Evolutionary conservation across 2,888 invertebrate species (phyloP).

Genomic region (Cephonodes hylas): DNA sequence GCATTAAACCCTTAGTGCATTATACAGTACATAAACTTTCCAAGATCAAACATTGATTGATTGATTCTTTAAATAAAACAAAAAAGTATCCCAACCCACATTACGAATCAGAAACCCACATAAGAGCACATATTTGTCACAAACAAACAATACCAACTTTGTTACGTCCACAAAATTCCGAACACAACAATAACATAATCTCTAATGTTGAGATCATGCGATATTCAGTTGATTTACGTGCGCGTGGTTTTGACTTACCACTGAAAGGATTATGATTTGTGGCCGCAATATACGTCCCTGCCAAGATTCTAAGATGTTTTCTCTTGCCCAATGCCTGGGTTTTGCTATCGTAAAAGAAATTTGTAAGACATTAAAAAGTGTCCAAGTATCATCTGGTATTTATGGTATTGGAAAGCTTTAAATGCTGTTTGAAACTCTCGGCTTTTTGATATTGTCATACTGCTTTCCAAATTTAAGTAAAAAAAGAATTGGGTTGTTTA

Average conservation of each 20-base stretch:
- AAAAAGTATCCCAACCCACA: not conserved
- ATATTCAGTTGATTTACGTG: conserved; percentile 4
- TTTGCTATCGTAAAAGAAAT: not conserved
- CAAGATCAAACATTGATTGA: too few relatives aligned
- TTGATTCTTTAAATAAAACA: not conserved
- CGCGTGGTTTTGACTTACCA: conserved; percentile 5
- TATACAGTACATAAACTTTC: too few relatives aligned
- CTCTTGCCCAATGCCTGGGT: not conserved
- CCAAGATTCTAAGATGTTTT: conserved; percentile 7
- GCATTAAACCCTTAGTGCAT: too few relatives aligned
- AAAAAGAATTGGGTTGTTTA: too few relatives aligned
- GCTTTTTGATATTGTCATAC: too few relatives aligned
- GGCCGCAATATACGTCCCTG: conserved; percentile 2
- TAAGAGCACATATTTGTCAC: not conserved
- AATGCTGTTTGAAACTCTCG: too few relatives aligned
- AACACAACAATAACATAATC: conserved; percentile 5
- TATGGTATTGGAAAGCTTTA: not conserved
- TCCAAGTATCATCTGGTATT: not conserved
- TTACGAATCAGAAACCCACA: too few relatives aligned
- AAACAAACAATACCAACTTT: not conserved
- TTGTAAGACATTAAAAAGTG: not conserved
- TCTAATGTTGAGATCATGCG: conserved; percentile 3
- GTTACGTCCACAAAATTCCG: not conserved
- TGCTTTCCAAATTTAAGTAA: too few relatives aligned
- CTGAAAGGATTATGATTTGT: conserved; percentile 8